Evolutionary conservation across 2,113 vertebrate species (phyloP).

Genomic region (Galeopterus variegatus): DNA sequence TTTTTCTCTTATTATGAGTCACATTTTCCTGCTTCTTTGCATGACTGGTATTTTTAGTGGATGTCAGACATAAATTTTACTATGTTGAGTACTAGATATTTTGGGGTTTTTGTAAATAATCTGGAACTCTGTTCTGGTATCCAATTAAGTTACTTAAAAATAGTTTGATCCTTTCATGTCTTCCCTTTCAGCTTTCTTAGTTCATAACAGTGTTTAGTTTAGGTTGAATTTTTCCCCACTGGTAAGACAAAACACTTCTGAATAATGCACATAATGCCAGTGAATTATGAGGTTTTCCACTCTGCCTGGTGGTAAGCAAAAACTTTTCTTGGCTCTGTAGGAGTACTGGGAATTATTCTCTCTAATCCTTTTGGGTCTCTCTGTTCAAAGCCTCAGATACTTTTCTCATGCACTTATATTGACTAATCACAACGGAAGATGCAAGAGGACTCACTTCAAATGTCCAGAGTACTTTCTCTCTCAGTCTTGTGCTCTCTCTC

Average conservation of each 20-base stretch:
- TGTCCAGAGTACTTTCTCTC: neutral
- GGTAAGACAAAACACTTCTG: neutral
- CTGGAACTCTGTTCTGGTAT: no score
- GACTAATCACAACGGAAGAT: neutral
- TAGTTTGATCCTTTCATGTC: neutral
- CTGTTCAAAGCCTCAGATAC: neutral
- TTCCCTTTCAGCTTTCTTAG: neutral
- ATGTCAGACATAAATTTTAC: neutral
- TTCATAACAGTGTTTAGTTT: neutral
- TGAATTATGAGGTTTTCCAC: neutral
- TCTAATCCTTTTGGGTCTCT: neutral
- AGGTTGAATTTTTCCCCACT: neutral
- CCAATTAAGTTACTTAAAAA: neutral
- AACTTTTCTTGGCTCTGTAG: neutral
- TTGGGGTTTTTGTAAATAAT: no score
- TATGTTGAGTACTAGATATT: neutral
- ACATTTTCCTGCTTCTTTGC: neutral
- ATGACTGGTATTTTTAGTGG: conserved; percentile 11
- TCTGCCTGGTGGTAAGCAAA: neutral
- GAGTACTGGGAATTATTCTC: neutral
- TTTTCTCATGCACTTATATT: neutral
- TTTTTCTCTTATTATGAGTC: neutral
- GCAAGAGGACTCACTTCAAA: neutral
- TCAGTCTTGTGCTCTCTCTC: no score
- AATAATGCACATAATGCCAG: neutral